phyloP scores from a whole-genome alignment of 2,888 invertebrate genomes.

The Dermolepida albohirtum region DNA sequence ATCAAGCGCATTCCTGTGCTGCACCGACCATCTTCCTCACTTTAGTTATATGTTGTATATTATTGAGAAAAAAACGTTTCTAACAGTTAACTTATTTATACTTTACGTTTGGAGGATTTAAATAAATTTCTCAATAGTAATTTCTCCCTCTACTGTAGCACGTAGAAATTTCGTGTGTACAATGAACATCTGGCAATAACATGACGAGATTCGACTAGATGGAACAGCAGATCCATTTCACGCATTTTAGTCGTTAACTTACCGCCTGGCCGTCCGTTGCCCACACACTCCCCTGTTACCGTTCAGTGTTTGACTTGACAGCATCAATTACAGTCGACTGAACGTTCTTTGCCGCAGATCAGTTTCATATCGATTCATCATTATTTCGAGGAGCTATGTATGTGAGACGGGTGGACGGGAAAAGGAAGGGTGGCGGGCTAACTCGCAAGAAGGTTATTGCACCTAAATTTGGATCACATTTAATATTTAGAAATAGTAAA shows the following conservation, averaged over 20 bases:
- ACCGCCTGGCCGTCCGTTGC: not conserved
- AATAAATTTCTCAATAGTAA: too few species aligned
- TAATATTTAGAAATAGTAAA: too few species aligned
- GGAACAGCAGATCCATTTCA: slow-evolving; percentile 26
- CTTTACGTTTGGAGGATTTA: too few species aligned
- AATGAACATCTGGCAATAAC: not conserved
- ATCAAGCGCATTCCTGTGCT: too few species aligned
- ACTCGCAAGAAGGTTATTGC: not conserved
- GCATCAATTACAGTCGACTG: slow-evolving; percentile 26
- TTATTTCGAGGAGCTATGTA: slow-evolving; percentile 10
- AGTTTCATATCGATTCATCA: slow-evolving; percentile 34
- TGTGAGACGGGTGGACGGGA: not conserved
- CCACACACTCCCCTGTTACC: not conserved
- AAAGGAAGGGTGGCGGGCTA: not conserved
- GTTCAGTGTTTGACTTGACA: slow-evolving; percentile 31
- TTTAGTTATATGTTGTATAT: too few species aligned
- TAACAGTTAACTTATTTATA: too few species aligned
- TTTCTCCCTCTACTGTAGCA: too few species aligned
- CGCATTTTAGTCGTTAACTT: slow-evolving; percentile 26
- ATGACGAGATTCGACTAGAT: not conserved
- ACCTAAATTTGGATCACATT: too few species aligned
- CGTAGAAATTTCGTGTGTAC: not conserved
- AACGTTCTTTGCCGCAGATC: slow-evolving; percentile 12
- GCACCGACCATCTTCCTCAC: too few species aligned
- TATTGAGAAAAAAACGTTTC: too few species aligned